Conservation (phyloP, 1,140 invertebrate species). For the Luehdorfia chinensis region DNA sequence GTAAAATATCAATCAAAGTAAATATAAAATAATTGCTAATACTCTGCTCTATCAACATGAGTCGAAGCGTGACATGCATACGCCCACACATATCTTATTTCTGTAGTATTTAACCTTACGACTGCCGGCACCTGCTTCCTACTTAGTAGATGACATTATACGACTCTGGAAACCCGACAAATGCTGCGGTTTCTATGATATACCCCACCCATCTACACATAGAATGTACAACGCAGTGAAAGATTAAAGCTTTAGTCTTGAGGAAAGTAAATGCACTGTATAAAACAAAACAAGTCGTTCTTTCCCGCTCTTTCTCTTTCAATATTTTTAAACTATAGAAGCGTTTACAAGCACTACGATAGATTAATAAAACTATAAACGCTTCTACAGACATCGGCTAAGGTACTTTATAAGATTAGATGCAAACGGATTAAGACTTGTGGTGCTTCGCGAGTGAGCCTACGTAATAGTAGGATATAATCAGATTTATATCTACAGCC, state of each 20-base stretch:
- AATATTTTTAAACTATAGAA: too few species aligned
- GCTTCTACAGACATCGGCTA: slow-evolving; percentile 40
- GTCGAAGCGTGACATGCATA: slow-evolving; percentile 34
- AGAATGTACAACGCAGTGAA: not conserved
- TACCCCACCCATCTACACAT: slow-evolving; percentile 22
- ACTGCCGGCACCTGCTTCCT: slow-evolving; percentile 65
- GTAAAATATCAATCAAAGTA: too few species aligned
- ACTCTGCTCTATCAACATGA: slow-evolving; percentile 25
- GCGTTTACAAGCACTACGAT: slow-evolving; percentile 1
- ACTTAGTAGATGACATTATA: slow-evolving; percentile 63
- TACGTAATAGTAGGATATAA: slow-evolving; percentile 57
- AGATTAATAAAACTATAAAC: slow-evolving; percentile 22
- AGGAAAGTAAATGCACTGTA: slow-evolving; percentile 4
- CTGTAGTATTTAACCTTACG: slow-evolving; percentile 75
- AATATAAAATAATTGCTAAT: too few species aligned
- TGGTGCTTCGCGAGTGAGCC: slow-evolving; percentile 61
- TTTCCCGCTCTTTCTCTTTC: too few species aligned
- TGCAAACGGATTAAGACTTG: slow-evolving; percentile 71
- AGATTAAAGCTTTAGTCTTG: slow-evolving; percentile 7
- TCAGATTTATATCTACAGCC: slow-evolving; percentile 49
- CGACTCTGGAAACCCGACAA: slow-evolving; percentile 68
- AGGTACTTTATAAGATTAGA: slow-evolving; percentile 75
- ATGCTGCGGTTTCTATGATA: slow-evolving; percentile 69
- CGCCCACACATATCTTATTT: slow-evolving; percentile 71
- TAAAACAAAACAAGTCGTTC: not conserved